Evolutionary conservation across 1,140 invertebrate species (phyloP), one percentile per base, ranked within the genome.

Genomic region (Leptinotarsa texana): DNA sequence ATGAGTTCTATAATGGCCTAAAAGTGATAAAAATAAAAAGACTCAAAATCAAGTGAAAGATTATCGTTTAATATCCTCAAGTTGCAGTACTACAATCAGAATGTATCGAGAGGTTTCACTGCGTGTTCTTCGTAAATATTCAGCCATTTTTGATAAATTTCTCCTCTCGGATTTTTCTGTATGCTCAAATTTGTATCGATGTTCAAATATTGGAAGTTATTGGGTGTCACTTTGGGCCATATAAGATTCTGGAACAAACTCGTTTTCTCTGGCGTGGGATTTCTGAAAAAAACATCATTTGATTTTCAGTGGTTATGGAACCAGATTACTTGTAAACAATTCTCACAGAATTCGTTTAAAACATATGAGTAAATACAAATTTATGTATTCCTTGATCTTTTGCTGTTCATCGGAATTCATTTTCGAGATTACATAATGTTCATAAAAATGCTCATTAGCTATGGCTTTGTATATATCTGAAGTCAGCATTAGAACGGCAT

Each of bases 91-190:
- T 42, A 42, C 33, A 42, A 57, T 57, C 51, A 75, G 18, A 57
- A 78, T 22, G 49, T 78, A 27, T 74, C 74, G 24, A 72, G 76
- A 13, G 77, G 77, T 67, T 48, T 76, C n/a, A 33, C 17, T n/a
- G 74, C 77, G 21, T 76, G 72, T 17, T 27, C 72, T 8, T 74
- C 73, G 49, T 78, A 78, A 13, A 78, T 22, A 3, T 75, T 22
- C 11, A 74, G 22, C 77, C 77, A 78, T 42, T 75, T 75, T 24
- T 21, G 62, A 47, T 74, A 78, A 74, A 75, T 65, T 22, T 73
- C 68, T 15, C 21, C 51, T 67, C 76, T 76, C 24, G 74, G 74
- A 65, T 22, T 61, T 4, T 68, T 22, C 13, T 72, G 49, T 6
- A 76, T 57, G 27, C 22, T 63, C 27, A 78, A 65, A 63, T 73